phyloP scores from a whole-genome alignment of 2,888 invertebrate species.

The Drosophila anomalata region DNA sequence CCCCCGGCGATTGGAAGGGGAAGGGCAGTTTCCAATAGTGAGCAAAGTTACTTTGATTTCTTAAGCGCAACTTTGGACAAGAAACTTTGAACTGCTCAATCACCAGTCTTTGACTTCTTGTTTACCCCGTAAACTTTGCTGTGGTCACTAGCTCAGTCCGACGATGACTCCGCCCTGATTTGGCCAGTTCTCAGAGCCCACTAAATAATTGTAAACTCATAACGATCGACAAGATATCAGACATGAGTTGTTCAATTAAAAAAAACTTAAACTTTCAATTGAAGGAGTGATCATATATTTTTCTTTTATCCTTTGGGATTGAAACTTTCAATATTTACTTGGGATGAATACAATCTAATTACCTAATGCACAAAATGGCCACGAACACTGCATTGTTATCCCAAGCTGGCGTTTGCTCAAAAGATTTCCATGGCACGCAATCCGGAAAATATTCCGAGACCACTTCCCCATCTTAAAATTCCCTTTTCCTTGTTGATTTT shows the following conservation, averaged over 20 bases:
- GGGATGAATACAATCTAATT: conserved; percentile 43
- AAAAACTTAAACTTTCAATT: no score
- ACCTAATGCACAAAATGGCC: conserved; percentile 46
- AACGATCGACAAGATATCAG: conserved; percentile 1
- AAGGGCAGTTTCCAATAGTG: conserved; percentile 31
- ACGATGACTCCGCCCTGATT: conserved; percentile 21
- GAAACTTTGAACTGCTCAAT: conserved; percentile 63
- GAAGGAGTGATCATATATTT: no score
- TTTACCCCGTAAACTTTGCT: conserved; percentile 55
- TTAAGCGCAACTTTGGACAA: conserved; percentile 64
- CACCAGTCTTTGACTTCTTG: conserved; percentile 44
- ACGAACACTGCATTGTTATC: conserved; percentile 44
- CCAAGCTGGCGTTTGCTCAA: conserved; percentile 47
- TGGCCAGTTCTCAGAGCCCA: conserved; percentile 35
- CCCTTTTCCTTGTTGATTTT: conserved; percentile 40
- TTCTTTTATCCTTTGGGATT: background rate
- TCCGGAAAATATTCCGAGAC: conserved; percentile 1
- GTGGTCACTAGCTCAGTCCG: conserved; percentile 40
- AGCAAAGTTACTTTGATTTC: conserved; percentile 73
- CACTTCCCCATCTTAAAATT: background rate
- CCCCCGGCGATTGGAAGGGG: background rate
- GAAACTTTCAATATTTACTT: background rate
- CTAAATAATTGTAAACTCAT: conserved; percentile 6
- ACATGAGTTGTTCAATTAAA: background rate
- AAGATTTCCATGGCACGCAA: conserved; percentile 22